These are phyloP conservation scores for Macrophya annulata DNA, from an alignment of 2,888 invertebrate species.

Conservation along the genomic window DNA sequence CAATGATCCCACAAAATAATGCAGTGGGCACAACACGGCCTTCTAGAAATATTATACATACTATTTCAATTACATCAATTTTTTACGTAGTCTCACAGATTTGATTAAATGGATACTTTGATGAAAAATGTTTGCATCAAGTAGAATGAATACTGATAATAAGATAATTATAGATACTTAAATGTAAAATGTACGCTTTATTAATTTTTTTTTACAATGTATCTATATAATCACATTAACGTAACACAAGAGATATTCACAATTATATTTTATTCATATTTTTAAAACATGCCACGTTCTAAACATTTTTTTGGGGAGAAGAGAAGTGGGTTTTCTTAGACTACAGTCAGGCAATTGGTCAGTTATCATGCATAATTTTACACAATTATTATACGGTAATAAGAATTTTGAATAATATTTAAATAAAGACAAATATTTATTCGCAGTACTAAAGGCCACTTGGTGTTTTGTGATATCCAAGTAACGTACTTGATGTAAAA, in stretches of 20 bases:
- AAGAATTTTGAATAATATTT: not conserved
- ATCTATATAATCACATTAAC: conserved; percentile 84
- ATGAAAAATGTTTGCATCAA: not conserved
- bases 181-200: conserved; percentile 80
- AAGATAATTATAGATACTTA: conserved; percentile 58
- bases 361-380: conserved; percentile 72
- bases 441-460: conserved; percentile 69
- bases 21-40: too few relatives aligned
- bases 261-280: conserved; percentile 85
- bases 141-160: not conserved
- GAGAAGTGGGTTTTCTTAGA: conserved; percentile 70
- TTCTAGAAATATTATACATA: not conserved
- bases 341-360: conserved; percentile 78
- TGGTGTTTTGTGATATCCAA: conserved; percentile 71
- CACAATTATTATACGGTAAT: conserved; percentile 44
- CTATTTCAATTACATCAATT: not conserved
- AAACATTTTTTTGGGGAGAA: conserved; percentile 71
- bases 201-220: conserved; percentile 85
- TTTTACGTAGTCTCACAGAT: not conserved
- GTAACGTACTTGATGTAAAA: conserved; percentile 62
- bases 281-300: conserved; percentile 80
- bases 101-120: not conserved
- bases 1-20: too few relatives aligned
- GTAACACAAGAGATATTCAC: conserved; percentile 86
- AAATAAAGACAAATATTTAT: conserved; percentile 55